These are phyloP conservation scores for Pteropus rufus DNA, from an alignment of 2,797 vertebrate species.

Conservation along the genomic window DNA sequence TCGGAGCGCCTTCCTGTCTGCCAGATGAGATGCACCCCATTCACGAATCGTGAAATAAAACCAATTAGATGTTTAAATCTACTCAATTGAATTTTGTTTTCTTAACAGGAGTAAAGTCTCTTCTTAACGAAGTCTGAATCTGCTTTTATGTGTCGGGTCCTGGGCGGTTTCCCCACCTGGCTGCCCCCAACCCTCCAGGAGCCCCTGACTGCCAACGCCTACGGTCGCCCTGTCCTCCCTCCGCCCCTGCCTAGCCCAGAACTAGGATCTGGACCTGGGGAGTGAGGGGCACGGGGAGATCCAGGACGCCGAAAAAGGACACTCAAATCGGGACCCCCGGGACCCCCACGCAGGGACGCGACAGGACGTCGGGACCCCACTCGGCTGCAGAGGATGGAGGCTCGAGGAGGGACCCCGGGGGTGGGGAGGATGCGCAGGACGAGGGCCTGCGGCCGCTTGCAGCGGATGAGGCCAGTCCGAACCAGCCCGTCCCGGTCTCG, in stretches of 20 bases:
- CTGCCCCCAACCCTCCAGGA: not conserved
- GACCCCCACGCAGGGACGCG: not conserved
- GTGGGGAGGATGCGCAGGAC: too few species aligned
- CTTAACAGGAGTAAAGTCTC: not conserved
- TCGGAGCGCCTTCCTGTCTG: not conserved
- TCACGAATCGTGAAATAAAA: not conserved
- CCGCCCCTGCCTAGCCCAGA: not conserved
- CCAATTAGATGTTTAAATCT: not conserved
- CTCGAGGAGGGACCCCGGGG: not conserved
- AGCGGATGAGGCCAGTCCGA: too few species aligned
- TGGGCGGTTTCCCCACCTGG: not conserved
- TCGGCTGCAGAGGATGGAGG: not conserved
- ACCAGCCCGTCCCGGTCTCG: not conserved
- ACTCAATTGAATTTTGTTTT: not conserved
- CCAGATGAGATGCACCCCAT: not conserved
- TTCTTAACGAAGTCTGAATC: not conserved
- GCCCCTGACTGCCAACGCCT: not conserved
- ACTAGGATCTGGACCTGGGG: not conserved
- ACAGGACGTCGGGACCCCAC: not conserved
- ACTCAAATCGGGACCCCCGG: not conserved
- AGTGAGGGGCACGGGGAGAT: not conserved
- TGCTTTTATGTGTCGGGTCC: not conserved
- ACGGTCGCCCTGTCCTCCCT: not conserved
- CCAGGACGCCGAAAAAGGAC: not conserved
- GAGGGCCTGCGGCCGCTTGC: not conserved